phyloP scores from a whole-genome alignment of 2,888 invertebrate species.

The Galerucella nymphaeae region DNA sequence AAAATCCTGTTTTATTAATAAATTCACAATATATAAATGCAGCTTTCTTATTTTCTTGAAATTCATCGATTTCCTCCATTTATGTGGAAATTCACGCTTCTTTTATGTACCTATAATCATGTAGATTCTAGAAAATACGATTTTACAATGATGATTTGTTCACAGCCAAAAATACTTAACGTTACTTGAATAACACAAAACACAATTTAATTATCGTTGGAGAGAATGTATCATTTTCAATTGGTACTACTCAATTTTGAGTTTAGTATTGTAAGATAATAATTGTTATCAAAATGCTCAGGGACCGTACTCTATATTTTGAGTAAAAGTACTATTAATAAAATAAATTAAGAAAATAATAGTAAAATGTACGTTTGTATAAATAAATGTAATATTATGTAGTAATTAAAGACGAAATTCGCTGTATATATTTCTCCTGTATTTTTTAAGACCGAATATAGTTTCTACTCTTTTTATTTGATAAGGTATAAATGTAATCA shows the following conservation, averaged over 20 bases:
- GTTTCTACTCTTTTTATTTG: conserved; percentile 52
- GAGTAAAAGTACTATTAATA: conserved; percentile 46
- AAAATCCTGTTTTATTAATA: too few relatives aligned
- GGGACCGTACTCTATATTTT: conserved; percentile 52
- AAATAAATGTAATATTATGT: conserved; percentile 53
- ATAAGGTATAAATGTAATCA: conserved; percentile 44
- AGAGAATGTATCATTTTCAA: conserved; percentile 10
- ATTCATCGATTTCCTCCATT: too few relatives aligned
- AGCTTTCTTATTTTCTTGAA: too few relatives aligned
- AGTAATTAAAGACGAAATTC: conserved; percentile 40
- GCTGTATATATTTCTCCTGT: conserved; percentile 48
- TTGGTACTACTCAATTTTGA: conserved; percentile 46
- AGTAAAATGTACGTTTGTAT: conserved; percentile 48
- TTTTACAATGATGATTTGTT: neutral
- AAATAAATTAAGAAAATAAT: conserved; percentile 36
- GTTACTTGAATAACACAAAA: neutral
- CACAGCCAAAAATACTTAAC: neutral
- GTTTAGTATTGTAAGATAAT: conserved; percentile 50
- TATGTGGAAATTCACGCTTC: too few relatives aligned
- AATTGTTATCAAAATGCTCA: conserved; percentile 56
- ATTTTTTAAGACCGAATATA: conserved; percentile 52
- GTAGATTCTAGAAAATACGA: neutral
- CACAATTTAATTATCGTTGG: neutral
- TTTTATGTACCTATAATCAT: too few relatives aligned
- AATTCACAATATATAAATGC: too few relatives aligned